Conservation (phyloP, 1,140 invertebrate species). For the Brachystomella parvula region DNA sequence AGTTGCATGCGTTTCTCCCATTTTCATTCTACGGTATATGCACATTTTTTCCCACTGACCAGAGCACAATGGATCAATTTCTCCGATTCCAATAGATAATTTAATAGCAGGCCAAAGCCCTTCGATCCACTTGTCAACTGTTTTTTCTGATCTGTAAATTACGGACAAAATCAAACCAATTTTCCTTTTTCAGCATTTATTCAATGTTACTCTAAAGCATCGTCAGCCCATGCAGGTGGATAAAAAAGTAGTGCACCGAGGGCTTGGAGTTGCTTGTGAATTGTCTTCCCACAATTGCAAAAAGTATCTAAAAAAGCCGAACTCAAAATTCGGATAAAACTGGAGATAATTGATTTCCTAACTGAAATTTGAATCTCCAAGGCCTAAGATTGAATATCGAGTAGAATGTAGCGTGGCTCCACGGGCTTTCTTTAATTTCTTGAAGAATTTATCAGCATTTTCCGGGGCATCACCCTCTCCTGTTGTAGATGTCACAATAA, state of each 20-base stretch:
- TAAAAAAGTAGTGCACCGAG: constrained; percentile 49
- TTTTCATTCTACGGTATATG: background rate
- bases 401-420: constrained; percentile 42
- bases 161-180: background rate
- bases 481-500: constrained; percentile 49
- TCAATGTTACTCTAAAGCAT: constrained; percentile 47
- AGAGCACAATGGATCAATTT: constrained; percentile 10
- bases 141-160: constrained; percentile 45
- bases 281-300: constrained; percentile 47
- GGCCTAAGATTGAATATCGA: constrained; percentile 48
- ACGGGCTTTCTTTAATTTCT: constrained; percentile 44
- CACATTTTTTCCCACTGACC: background rate
- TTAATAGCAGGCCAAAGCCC: constrained; percentile 44
- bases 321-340: background rate
- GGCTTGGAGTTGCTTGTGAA: constrained; percentile 45
- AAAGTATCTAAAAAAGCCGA: constrained; percentile 42
- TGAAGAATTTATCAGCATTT: constrained; percentile 48
- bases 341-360: background rate
- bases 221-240: constrained; percentile 49
- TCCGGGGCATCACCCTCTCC: constrained; percentile 54
- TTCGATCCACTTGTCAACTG: constrained; percentile 50
- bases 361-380: constrained; percentile 53
- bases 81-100: constrained; percentile 27
- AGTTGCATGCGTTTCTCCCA: background rate
- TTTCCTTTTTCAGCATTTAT: background rate